Evolutionary conservation across 2,888 invertebrate species (phyloP), one percentile per base, ranked within the genome.

Genomic region (Tuta absoluta): DNA sequence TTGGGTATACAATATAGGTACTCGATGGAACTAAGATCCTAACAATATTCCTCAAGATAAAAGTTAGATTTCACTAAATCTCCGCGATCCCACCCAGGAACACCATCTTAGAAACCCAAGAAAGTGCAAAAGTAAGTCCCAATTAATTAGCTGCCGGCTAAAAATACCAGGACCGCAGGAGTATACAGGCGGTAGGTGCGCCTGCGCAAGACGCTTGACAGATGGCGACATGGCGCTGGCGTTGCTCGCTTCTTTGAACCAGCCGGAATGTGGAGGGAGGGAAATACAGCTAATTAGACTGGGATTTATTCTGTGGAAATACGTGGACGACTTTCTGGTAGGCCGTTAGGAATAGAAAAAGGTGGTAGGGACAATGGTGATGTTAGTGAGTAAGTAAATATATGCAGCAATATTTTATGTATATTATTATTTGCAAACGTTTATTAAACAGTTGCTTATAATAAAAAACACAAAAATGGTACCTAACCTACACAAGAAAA

Each of bases 171-270:
- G 71, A 71, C 76, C 74, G 80, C 80, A 77, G 76, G 75, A 78
- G 79, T 75, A 74, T 71, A 56, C 56, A 56, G 56, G 56, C 73
- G 72, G 81, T 81, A 80, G 85, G 85, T 80, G 85, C 80, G 76
- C 77, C 79, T 23, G 51, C 71, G 73, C 71, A 73, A 75, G 88
- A 87, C 89, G 79, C 73, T 79, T 85, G 90, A 90, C 89, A 87
- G 87, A 89, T 89, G 89, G 79, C 81, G 78, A 89, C 89, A 88
- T 80, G 79, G 77, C 81, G 82, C 84, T 85, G 87, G 88, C 87
- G 80, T 77, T 24, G 69, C 74, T 71, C 70, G 67, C 69, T 78
- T 80, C 86, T 84, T 84, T 85, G 84, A 86, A 84, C 83, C 77
- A 19, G 68, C 71, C 65, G 73, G 79, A 80, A 79, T 78, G 79